phyloP scores from a whole-genome alignment of 2,797 vertebrate species.

The Bovichtus variegatus region DNA sequence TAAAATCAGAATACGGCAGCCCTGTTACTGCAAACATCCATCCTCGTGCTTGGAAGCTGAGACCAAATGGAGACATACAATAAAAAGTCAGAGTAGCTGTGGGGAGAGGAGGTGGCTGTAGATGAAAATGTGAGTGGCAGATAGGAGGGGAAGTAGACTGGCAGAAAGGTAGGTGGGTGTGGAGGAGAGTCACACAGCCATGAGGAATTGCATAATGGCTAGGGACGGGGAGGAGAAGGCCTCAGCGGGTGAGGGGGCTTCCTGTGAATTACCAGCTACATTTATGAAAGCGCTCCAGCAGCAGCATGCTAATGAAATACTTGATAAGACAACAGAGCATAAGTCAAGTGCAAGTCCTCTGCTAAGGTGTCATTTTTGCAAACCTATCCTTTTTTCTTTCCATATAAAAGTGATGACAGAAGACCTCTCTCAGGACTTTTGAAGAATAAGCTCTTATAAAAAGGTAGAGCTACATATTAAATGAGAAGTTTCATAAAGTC shows the following conservation, averaged over 20 bases:
- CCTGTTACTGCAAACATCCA: slow-evolving; percentile 53
- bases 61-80: slow-evolving; percentile 44
- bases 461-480: slow-evolving; percentile 42
- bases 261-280: slow-evolving; percentile 72
- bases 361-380: slow-evolving; percentile 64
- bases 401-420: slow-evolving; percentile 65
- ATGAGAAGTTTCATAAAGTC: slow-evolving; percentile 54
- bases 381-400: slow-evolving; percentile 55
- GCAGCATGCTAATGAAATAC: slow-evolving; percentile 79
- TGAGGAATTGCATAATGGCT: slow-evolving; percentile 77
- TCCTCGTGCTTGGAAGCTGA: slow-evolving; percentile 27
- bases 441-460: slow-evolving; percentile 39
- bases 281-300: slow-evolving; percentile 68
- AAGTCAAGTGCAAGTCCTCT: slow-evolving; percentile 75
- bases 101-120: slow-evolving; percentile 42
- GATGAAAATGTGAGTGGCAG: slow-evolving; percentile 63
- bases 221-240: slow-evolving; percentile 68
- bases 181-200: slow-evolving; percentile 67
- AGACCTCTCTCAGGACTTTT: slow-evolving; percentile 54
- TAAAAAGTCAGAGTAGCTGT: slow-evolving; percentile 49
- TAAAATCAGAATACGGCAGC: slow-evolving; percentile 55
- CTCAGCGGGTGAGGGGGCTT: slow-evolving; percentile 70
- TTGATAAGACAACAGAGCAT: slow-evolving; percentile 71
- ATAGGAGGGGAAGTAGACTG: slow-evolving; percentile 56
- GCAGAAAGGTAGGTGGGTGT: slow-evolving; percentile 65